These are phyloP conservation scores for Lutraria rhynchaena DNA, from an alignment of 1,140 invertebrate species.

Conservation along the genomic window DNA sequence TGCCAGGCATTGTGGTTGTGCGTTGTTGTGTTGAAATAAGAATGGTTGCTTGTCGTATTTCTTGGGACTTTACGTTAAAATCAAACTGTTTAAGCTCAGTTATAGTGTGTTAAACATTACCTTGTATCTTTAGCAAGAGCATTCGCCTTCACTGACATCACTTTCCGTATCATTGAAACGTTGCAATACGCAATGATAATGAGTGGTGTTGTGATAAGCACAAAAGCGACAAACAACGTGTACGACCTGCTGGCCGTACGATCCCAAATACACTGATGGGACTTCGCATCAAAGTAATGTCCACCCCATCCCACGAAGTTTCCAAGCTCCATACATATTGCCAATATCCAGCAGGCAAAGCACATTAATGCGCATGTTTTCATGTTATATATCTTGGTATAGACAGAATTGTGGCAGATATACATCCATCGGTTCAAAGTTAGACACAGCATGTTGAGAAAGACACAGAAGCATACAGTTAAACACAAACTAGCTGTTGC, in stretches of 20 bases:
- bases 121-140: no score
- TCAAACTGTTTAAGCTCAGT: no score
- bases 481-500: conserved; percentile 62
- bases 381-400: conserved; percentile 11
- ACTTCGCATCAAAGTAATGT: conserved; percentile 77
- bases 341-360: conserved; percentile 70
- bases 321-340: conserved; percentile 73
- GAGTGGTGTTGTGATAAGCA: conserved; percentile 70
- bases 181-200: conserved; percentile 69
- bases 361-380: conserved; percentile 53
- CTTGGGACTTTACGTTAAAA: no score
- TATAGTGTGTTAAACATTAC: no score
- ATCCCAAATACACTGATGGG: conserved; percentile 78
- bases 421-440: conserved; percentile 55
- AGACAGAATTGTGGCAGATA: conserved; percentile 31
- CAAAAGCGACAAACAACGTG: conserved; percentile 73
- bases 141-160: conserved; percentile 69
- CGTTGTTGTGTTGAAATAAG: no score
- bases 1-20: no score
- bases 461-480: conserved; percentile 59
- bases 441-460: conserved; percentile 59
- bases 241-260: conserved; percentile 72
- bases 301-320: conserved; percentile 78
- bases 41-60: no score
- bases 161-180: conserved; percentile 68